Evolutionary conservation across 2,113 vertebrate species (phyloP), one percentile per base, ranked within the genome.

Genomic region (Casuarius casuarius): DNA sequence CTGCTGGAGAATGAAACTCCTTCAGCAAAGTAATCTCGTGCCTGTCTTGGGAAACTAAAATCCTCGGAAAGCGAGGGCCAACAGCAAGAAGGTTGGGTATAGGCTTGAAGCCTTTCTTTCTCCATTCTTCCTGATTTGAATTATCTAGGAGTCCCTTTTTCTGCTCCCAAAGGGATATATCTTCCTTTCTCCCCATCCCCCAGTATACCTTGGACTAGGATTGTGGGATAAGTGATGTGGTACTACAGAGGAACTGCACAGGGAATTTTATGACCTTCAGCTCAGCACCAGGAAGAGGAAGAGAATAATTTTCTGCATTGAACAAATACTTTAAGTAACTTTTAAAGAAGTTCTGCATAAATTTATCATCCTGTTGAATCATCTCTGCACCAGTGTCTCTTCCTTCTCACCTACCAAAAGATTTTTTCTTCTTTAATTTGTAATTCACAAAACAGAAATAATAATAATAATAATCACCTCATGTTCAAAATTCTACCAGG

Each of bases 11-110:
- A 87, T 11, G 5, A 5, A 75, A 52, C 22, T 4, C 71, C n/a
- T 93, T 68, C 42, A 89, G 70, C 42, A 66, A 77, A 89, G 19
- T 81, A 84, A 78, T 31, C 12, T 75, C 38, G 28, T 51, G 25
- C 14, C 74, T 88, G 52, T 44, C 78, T 88, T 40, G 56, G 63
- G 66, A 85, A 81, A 85, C 4, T 12, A 54, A 35, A 80, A 73
- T n/a, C 63, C 73, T 63, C 51, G 49, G 31, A 95, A 92, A 76
- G 26, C 35, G 20, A 70, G 20, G 90, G 82, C 4, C 22, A 31
- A 31, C 51, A 75, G 54, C 17, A 81, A 75, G 23, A 87, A 40
- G 11, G 48, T 23, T 49, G n/a, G 9, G 9, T 23, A 44, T 3
- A 56, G 13, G 18, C 42, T 62, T 68, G 15, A 92, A 93, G 65